Percentiles rank a stretch among this genome's conserved stretches.
Conservation (phyloP, 2,797 vertebrate species). For the Ptychadena robeensis region DNA sequence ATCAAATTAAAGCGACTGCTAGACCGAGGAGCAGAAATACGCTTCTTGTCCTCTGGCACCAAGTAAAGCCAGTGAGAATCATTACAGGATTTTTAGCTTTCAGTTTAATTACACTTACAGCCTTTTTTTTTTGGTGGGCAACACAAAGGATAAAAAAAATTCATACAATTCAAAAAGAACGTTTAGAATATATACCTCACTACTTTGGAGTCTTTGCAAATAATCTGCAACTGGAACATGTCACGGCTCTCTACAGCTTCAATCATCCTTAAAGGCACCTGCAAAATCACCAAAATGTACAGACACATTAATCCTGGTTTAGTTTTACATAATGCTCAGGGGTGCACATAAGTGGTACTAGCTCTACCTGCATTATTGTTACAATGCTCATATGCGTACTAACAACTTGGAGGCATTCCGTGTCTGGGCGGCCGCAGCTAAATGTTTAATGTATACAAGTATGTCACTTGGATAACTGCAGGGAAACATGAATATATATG, state of each 20-base stretch:
- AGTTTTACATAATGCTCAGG: no score
- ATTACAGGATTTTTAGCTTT: neutral
- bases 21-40: neutral
- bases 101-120: neutral
- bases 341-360: no score
- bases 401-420: no score
- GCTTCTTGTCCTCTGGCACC: neutral
- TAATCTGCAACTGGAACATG: conserved; percentile 98
- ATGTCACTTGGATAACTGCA: no score
- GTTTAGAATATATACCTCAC: conserved; percentile 81
- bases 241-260: conserved; percentile 96
- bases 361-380: no score
- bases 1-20: neutral
- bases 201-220: conserved; percentile 99
- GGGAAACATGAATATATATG: no score
- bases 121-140: neutral
- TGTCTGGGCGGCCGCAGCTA: no score
- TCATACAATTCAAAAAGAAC: neutral
- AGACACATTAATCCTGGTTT: no score
- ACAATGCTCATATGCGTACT: no score
- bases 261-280: conserved; percentile 98
- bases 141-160: neutral
- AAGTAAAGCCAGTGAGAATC: neutral
- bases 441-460: no score
- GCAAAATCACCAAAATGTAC: conserved; percentile 60